phyloP scores from a whole-genome alignment of 2,113 vertebrate genomes.

The Cygnus buccinator region DNA sequence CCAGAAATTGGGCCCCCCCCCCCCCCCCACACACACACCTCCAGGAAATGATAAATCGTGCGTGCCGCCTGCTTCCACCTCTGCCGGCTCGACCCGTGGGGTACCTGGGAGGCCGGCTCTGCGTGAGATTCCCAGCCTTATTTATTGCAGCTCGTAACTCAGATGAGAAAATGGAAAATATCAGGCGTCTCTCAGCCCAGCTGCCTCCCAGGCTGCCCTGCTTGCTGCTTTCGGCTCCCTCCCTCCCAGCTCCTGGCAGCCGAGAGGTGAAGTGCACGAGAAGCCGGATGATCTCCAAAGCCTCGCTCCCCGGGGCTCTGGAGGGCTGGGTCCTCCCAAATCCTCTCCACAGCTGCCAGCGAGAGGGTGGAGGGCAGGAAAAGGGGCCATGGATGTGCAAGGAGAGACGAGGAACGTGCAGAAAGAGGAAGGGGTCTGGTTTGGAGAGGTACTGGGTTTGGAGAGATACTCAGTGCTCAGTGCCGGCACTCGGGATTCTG shows the following conservation, averaged over 20 bases:
- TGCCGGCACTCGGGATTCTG: neutral
- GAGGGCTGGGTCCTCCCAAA: neutral
- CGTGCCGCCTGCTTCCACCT: slow-evolving; percentile 25
- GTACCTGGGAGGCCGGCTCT: neutral
- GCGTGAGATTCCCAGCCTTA: neutral
- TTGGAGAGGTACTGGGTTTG: neutral
- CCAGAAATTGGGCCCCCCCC: neutral
- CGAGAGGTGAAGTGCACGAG: neutral
- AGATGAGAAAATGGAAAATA: slow-evolving; percentile 28
- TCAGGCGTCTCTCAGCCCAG: neutral
- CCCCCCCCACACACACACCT: too few relatives aligned
- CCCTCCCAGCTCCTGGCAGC: slow-evolving; percentile 13
- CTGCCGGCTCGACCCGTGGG: neutral
- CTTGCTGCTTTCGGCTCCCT: neutral
- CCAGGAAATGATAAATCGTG: neutral
- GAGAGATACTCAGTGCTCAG: fast-evolving
- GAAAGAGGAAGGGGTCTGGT: neutral
- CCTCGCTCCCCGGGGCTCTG: neutral
- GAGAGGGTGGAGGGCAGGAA: neutral
- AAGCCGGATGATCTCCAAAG: neutral
- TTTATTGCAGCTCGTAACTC: neutral
- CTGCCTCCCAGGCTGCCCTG: slow-evolving; percentile 17
- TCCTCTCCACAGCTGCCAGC: neutral
- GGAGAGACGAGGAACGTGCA: neutral
- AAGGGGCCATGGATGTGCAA: neutral